These are phyloP conservation scores for Tinea semifulvella DNA, from an alignment of 2,888 invertebrate genomes.

Conservation along the genomic window DNA sequence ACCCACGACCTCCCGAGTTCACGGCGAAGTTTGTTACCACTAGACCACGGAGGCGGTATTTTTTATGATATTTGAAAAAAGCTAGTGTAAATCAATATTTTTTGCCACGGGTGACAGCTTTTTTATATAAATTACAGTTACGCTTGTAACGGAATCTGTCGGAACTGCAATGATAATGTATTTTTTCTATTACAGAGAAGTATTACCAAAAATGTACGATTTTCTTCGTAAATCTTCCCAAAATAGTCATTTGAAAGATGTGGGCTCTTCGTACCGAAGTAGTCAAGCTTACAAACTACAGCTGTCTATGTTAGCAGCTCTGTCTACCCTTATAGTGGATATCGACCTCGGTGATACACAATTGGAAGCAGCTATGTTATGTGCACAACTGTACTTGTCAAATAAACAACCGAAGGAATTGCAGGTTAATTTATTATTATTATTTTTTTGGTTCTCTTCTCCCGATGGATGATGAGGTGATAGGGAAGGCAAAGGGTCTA, in stretches of 20 bases:
- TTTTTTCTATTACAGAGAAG: conserved; percentile 64
- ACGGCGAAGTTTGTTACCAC: too few relatives aligned
- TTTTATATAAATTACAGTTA: too few relatives aligned
- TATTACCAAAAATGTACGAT: conserved; percentile 69
- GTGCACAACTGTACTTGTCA: conserved; percentile 63
- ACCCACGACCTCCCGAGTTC: too few relatives aligned
- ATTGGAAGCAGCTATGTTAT: conserved; percentile 44
- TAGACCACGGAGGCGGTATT: too few relatives aligned
- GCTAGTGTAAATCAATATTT: too few relatives aligned
- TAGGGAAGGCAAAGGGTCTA: too few relatives aligned
- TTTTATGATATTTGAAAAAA: too few relatives aligned
- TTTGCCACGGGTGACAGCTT: too few relatives aligned
- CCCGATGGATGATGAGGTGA: too few relatives aligned
- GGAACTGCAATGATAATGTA: too few relatives aligned
- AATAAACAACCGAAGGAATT: conserved; percentile 68
- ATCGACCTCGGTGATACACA: conserved; percentile 51
- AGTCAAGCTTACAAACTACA: conserved; percentile 67
- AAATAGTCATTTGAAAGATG: conserved; percentile 68
- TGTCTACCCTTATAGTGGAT: conserved; percentile 51
- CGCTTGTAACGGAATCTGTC: too few relatives aligned
- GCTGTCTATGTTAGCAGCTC: conserved; percentile 45
- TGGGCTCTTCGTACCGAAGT: conserved; percentile 64
- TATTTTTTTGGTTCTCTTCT: too few relatives aligned
- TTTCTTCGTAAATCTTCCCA: conserved; percentile 59
- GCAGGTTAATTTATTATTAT: conserved; percentile 59